These are phyloP conservation scores for Oncorhynchus gorbuscha DNA, from an alignment of 2,113 vertebrate genomes.

Conservation along the genomic window DNA sequence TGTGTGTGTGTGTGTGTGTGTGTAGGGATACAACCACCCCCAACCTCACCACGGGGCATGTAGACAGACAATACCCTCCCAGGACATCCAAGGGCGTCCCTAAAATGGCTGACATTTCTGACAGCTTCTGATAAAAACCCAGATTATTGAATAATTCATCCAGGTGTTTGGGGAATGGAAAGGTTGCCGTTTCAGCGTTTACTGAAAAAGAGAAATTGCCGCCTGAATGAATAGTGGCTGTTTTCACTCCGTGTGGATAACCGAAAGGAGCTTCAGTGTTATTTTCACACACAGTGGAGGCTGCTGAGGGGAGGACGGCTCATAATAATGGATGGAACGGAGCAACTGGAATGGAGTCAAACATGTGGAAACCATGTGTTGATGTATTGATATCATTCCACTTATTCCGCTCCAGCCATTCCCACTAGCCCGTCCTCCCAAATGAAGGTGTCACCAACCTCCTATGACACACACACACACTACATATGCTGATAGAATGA, in stretches of 20 bases:
- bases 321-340: no score
- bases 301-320: no score
- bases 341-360: no score
- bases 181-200: slow-evolving; percentile 57
- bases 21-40: no score
- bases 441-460: no score
- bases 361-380: no score
- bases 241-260: slow-evolving; percentile 41
- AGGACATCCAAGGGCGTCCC: slow-evolving; percentile 51
- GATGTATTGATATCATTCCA: no score
- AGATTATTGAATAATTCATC: slow-evolving; percentile 70
- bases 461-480: neutral
- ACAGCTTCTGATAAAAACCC: slow-evolving; percentile 63
- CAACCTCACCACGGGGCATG: no score
- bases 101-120: slow-evolving; percentile 69
- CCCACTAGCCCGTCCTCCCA: no score
- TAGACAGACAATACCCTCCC: slow-evolving; percentile 47
- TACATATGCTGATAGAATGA: neutral
- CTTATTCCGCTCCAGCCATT: no score
- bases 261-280: neutral
- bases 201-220: slow-evolving; percentile 34
- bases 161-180: slow-evolving; percentile 51
- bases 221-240: slow-evolving; percentile 47
- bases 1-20: no score
- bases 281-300: neutral